These are phyloP conservation scores for Lydus trimaculatus DNA, from an alignment of 2,888 invertebrate genomes.

Conservation along the genomic window DNA sequence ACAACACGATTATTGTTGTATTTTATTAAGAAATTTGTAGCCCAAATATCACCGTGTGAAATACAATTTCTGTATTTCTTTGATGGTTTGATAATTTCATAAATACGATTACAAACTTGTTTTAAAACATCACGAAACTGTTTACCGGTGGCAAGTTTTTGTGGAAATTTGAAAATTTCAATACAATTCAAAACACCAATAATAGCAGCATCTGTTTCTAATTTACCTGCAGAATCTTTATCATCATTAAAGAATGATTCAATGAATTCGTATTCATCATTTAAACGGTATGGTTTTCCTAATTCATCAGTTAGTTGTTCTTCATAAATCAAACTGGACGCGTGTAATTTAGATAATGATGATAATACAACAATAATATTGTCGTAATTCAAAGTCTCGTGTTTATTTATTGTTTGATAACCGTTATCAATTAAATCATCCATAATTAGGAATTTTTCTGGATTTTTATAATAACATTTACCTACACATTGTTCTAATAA, in stretches of 20 bases:
- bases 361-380: slow-evolving; percentile 47
- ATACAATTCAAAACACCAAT: slow-evolving; percentile 47
- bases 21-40: slow-evolving; percentile 63
- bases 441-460: slow-evolving; percentile 53
- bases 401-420: slow-evolving; percentile 46
- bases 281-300: slow-evolving; percentile 32
- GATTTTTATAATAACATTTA: slow-evolving; percentile 50
- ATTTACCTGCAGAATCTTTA: slow-evolving; percentile 39
- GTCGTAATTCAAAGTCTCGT: slow-evolving; percentile 44
- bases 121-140: slow-evolving; percentile 39
- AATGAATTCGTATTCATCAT: slow-evolving; percentile 39
- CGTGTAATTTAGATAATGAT: slow-evolving; percentile 54
- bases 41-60: slow-evolving; percentile 71
- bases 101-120: slow-evolving; percentile 41
- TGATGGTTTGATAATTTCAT: slow-evolving; percentile 52
- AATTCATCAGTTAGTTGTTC: slow-evolving; percentile 32
- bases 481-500: slow-evolving; percentile 50
- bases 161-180: slow-evolving; percentile 45
- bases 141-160: slow-evolving; percentile 43
- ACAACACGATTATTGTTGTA: slow-evolving; percentile 40
- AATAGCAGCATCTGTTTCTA: slow-evolving; percentile 45
- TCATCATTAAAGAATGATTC: slow-evolving; percentile 44
- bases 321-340: slow-evolving; percentile 54
- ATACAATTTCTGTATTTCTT: slow-evolving; percentile 63
- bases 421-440: slow-evolving; percentile 56